phyloP scores from a whole-genome alignment of 2,888 invertebrate genomes.

The Cheilosia scutellata region DNA sequence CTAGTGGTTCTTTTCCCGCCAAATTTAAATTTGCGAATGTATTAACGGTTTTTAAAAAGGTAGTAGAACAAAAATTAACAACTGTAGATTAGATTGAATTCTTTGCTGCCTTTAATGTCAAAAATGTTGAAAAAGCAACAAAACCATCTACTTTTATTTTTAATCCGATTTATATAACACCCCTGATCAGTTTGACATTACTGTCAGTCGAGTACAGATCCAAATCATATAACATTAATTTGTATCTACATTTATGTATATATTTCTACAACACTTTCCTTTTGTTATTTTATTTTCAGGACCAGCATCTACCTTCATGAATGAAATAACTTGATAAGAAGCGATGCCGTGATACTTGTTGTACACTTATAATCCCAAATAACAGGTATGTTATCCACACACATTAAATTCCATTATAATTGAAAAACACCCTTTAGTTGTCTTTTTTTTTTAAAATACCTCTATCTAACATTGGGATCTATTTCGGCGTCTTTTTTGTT shows the following conservation, averaged over 20 bases:
- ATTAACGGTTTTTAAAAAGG: too few relatives aligned
- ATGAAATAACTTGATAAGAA: conserved; percentile 14
- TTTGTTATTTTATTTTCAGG: conserved; percentile 22
- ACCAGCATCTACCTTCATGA: conserved; percentile 10
- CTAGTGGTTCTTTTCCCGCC: too few relatives aligned
- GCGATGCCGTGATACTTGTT: conserved; percentile 25
- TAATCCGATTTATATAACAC: too few relatives aligned
- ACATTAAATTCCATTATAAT: conserved; percentile 9
- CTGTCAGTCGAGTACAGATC: too few relatives aligned
- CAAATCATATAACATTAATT: not conserved
- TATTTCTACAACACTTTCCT: not conserved
- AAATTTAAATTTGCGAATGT: too few relatives aligned
- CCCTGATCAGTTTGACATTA: too few relatives aligned
- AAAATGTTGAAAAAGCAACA: too few relatives aligned
- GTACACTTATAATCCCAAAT: conserved; percentile 30
- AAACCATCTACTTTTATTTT: too few relatives aligned
- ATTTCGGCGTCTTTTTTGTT: conserved; percentile 16
- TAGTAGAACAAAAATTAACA: too few relatives aligned
- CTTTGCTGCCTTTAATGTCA: too few relatives aligned
- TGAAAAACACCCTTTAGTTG: not conserved
- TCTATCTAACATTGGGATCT: conserved; percentile 13
- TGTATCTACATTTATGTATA: not conserved
- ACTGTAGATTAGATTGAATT: too few relatives aligned
- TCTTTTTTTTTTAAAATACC: not conserved
- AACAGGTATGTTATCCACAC: conserved; percentile 31